Evolutionary conservation across 2,888 invertebrate species (phyloP), one percentile per base, ranked within the genome.

Genomic region (Ichneumoninae sp.): DNA sequence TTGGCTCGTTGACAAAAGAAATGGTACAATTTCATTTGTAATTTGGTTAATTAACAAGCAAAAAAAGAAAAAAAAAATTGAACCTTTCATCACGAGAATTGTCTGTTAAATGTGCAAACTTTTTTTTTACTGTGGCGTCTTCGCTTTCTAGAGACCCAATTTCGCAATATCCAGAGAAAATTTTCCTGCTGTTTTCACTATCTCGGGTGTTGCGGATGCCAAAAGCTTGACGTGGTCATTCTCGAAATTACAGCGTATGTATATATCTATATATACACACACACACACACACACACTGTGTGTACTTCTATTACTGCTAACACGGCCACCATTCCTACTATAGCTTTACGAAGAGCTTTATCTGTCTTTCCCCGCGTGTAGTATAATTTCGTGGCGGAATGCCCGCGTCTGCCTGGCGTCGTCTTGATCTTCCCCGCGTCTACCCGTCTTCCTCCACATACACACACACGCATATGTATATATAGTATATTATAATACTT

Each of bases 321-420:
- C 57, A 60, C 10, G 30, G 16, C 26, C 44, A 60, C 60, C 30
- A 62, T 70, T 70, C n/a, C 33, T 62, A 62, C 74, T 62, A 62
- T 19, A 62, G 33, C 33, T 62, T 33, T 6, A 30, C 62, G 30
- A 30, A 62, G 68, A 68, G 50, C 19, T 82, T 78, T 78, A 52
- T 78, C 71, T 47, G 71, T 60, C 30, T 22, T 47, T 78, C 36
- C 30, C 3, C 62, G 30, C 50, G 70, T 33, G 70, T 70, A 70
- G 79, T 83, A 79, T 83, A 83, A 83, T 83, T 79, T 83, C 83
- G 79, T 83, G 83, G 83, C 79, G 83, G 79, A 79, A 83, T 83
- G 83, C 83, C 79, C 83, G 79, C 83, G 83, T 83, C 83, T 70
- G 79, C 79, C 65, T 79, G 83, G 83, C 83, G 79, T 79, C 82